Base-by-base conservation (phyloP, 2,888 invertebrate species). In the Drosophila acutilabella region DNA sequence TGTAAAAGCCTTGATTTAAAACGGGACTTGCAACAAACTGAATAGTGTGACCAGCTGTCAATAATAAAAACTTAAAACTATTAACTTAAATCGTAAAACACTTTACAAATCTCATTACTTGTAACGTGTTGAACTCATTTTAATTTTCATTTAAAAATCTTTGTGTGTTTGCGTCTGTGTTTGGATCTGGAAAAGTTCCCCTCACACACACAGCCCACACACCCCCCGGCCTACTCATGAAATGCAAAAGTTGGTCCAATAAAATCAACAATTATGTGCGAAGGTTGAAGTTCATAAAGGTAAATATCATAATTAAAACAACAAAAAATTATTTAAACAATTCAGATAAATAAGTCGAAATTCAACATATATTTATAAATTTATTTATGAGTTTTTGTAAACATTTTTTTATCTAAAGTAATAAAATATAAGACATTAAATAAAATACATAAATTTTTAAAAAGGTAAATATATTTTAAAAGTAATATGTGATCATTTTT, bases 181-280 rank as follows among this genome's bases (percentile, higher is more conserved):
- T 40, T n/a, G 74, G 71, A 52, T 62, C 72, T 51, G 60, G 68
- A 40, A n/a, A 52, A 62, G 48, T 58, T 61, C 71, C 23, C 44
- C 51, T 40, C 51, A 64, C 74, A 52, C 58, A 44, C 56, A 11
- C 36, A 11, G 36, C 45, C 40, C 41, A 57, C 53, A 61, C 64
- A 50, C 59, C 52, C 38, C 48, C 61, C 85, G 78, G 90, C 91
- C 85, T 91, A 89, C 91, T 86, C 82, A 92, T 92, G 92, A 92
- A 92, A 92, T 92, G 92, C 87, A 92, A 92, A 92, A 91, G 90
- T 77, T 92, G 92, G 92, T 91, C 92, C 58, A 91, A 91, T 88
- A 92, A 92, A 90, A 85, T 92, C 89, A 92, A 92, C 92, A 91
- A 91, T 72, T 92, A 91, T 90, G 92, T 90, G 66, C 91, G 91